These are phyloP conservation scores for Harpegnathos saltator DNA, from an alignment of 1,140 invertebrate genomes.

Conservation along the genomic window DNA sequence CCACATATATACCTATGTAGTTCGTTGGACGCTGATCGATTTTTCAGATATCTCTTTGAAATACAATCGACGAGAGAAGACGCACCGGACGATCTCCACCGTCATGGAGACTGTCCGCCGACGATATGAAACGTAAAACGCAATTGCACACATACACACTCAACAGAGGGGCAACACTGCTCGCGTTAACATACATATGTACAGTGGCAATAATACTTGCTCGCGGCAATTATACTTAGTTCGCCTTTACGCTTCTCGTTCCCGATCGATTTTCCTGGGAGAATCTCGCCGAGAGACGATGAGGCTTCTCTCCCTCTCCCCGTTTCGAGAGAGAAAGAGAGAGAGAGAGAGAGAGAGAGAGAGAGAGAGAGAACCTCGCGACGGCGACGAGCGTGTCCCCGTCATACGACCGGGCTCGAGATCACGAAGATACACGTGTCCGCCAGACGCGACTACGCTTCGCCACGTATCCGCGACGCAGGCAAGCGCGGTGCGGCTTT, in stretches of 20 bases:
- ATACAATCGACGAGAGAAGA: background rate
- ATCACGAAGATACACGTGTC: background rate
- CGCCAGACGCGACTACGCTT: background rate
- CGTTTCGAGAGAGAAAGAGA: no score
- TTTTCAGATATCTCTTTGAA: slow-evolving; percentile 12
- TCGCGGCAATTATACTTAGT: slow-evolving; percentile 48
- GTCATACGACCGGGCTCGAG: background rate
- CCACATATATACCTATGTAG: background rate
- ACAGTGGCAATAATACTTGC: slow-evolving; percentile 70
- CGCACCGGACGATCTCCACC: no score
- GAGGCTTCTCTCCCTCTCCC: no score
- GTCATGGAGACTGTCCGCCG: background rate
- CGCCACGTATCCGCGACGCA: background rate
- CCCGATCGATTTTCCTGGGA: background rate
- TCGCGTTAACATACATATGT: slow-evolving; percentile 75
- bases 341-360: no score
- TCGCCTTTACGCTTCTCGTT: background rate
- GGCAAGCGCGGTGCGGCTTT: background rate
- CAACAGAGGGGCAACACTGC: slow-evolving; percentile 57
- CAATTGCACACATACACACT: slow-evolving; percentile 59
- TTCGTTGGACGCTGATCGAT: slow-evolving; percentile 58
- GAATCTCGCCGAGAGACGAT: slow-evolving; percentile 1
- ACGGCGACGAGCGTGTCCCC: background rate
- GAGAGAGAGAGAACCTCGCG: background rate
- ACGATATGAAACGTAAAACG: background rate